Conservation (phyloP, 1,140 invertebrate genomes). For the Drosophila nasuta region DNA sequence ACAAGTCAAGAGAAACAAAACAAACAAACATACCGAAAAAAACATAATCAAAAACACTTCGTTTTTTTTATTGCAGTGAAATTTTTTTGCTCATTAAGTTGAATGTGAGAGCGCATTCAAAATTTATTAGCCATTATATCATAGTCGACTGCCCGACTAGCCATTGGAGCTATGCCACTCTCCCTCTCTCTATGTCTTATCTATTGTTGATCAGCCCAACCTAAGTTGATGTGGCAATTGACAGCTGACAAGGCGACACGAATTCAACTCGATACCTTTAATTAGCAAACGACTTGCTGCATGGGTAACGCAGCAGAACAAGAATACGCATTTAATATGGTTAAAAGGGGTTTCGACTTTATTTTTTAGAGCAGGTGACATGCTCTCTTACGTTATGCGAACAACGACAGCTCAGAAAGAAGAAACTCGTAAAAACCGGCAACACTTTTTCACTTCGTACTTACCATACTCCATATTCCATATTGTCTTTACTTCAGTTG, state of each 20-base stretch:
- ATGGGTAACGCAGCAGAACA: constrained; percentile 72
- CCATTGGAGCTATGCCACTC: background rate
- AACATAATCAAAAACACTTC: constrained; percentile 62
- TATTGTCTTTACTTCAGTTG: constrained; percentile 16
- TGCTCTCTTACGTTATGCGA: constrained; percentile 30
- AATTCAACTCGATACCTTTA: constrained; percentile 22
- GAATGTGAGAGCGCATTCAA: constrained; percentile 64
- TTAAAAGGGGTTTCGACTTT: constrained; percentile 19
- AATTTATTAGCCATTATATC: constrained; percentile 71
- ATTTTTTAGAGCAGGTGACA: constrained; percentile 52
- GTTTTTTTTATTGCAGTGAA: constrained; percentile 67
- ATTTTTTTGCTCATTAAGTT: constrained; percentile 78
- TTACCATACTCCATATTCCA: constrained; percentile 18
- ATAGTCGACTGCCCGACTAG: constrained; percentile 38
- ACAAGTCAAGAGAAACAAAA: constrained; percentile 17
- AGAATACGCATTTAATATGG: constrained; percentile 14
- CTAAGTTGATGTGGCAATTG: constrained; percentile 24
- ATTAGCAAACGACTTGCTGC: constrained; percentile 50
- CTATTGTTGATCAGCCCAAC: background rate
- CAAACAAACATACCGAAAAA: constrained; percentile 32
- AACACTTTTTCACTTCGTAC: constrained; percentile 17
- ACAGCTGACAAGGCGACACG: constrained; percentile 17
- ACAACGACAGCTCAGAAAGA: background rate
- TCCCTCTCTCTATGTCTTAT: background rate
- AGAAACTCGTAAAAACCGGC: constrained; percentile 17